A percentile compares a stretch with the other conserved stretches of the same genome.
phyloP scores from a whole-genome alignment of 2,888 invertebrate species.

The Lasioglossum villosulum region DNA sequence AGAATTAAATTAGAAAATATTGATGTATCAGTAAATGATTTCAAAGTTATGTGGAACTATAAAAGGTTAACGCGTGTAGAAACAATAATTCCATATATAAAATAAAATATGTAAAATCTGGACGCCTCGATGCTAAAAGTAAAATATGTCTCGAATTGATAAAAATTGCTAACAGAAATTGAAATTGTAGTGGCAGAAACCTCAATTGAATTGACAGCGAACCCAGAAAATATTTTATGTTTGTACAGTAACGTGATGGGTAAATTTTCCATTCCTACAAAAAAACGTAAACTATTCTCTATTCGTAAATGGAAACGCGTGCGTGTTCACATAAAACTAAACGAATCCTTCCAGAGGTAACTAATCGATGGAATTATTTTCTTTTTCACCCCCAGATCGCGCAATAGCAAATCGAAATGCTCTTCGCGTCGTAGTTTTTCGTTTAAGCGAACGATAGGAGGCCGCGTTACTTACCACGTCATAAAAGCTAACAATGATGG shows the following conservation, averaged over 20 bases:
- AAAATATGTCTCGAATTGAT: background rate
- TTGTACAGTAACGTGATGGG: background rate
- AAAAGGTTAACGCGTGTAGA: background rate
- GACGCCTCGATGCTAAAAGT: background rate
- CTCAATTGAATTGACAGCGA: background rate
- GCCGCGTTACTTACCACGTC: constrained; percentile 58
- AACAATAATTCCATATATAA: background rate
- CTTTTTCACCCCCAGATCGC: background rate
- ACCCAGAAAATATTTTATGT: background rate
- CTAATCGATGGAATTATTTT: constrained; percentile 12
- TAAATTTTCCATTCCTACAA: background rate
- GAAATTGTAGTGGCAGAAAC: background rate
- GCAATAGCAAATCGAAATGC: constrained; percentile 5
- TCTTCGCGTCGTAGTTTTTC: constrained; percentile 27
- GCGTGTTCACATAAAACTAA: background rate
- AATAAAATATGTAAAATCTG: background rate
- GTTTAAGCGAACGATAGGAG: constrained; percentile 66
- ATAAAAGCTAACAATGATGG: constrained; percentile 82
- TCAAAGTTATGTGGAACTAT: background rate
- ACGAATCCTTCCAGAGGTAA: background rate
- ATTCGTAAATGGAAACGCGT: background rate
- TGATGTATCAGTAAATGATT: background rate
- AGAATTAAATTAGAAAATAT: background rate
- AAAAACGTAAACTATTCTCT: background rate
- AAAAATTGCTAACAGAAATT: background rate